Conservation (phyloP, 2,797 vertebrate genomes). For the Xiphophorus birchmanni region DNA sequence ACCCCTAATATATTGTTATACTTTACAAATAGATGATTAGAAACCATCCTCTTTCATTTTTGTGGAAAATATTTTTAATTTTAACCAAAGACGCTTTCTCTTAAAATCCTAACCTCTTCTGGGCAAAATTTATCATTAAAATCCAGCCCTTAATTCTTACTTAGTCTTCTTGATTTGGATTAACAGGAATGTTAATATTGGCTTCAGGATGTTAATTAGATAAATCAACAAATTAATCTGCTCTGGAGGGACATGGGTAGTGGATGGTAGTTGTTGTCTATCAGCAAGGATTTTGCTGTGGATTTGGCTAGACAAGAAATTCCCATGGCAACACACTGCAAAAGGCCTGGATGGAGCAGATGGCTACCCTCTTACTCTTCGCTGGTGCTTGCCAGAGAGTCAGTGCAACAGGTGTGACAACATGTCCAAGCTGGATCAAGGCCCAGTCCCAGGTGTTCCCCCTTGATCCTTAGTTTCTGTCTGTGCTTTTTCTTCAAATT, state of each 20-base stretch:
- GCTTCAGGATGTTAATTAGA: conserved; percentile 67
- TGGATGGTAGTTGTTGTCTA: conserved; percentile 52
- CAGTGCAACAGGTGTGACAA: conserved; percentile 80
- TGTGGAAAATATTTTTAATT: conserved; percentile 12
- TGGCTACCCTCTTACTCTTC: conserved; percentile 60
- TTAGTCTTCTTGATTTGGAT: conserved; percentile 52
- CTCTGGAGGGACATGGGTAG: conserved; percentile 51
- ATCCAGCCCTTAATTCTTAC: conserved; percentile 54
- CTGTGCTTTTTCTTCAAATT: conserved; percentile 26
- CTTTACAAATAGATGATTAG: conserved; percentile 4
- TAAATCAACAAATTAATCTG: conserved; percentile 80
- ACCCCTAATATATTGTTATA: neutral
- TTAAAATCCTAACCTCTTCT: conserved; percentile 13
- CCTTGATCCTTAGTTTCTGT: conserved; percentile 20
- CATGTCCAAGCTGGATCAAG: conserved; percentile 73
- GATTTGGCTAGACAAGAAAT: conserved; percentile 69
- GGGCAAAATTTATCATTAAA: conserved; percentile 39
- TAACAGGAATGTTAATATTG: conserved; percentile 55
- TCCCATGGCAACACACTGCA: conserved; percentile 70
- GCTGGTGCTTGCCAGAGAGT: conserved; percentile 59
- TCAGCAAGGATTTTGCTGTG: conserved; percentile 49
- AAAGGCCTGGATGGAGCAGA: conserved; percentile 72
- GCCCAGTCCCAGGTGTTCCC: conserved; percentile 67
- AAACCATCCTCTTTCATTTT: neutral
- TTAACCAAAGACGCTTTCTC: conserved; percentile 11